Percentiles rank a stretch among this genome's conserved stretches.
Evolutionary conservation across 1,140 invertebrate species (phyloP).

Genomic region (Tetragnatha versicolor): DNA sequence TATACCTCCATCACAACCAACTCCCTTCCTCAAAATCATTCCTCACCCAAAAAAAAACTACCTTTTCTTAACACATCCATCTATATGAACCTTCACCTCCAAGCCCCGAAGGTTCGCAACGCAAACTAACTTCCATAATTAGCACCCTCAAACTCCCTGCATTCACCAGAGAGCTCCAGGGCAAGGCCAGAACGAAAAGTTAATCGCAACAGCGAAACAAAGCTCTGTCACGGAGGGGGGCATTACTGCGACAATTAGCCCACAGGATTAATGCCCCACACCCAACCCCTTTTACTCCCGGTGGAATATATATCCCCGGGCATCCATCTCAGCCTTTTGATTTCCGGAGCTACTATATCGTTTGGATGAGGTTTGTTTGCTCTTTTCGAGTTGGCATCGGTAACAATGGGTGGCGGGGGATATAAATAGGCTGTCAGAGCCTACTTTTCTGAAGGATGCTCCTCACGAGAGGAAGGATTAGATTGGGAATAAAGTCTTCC

Average conservation of each 20-base stretch:
- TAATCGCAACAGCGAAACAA: conserved; percentile 1
- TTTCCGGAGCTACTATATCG: not conserved
- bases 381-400: not conserved
- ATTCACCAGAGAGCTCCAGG: not conserved
- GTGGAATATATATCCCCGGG: not conserved
- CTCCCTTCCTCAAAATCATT: no score
- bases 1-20: no score
- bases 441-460: not conserved
- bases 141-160: not conserved
- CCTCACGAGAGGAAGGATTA: no score
- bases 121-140: not conserved
- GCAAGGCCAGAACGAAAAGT: not conserved
- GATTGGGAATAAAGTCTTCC: no score
- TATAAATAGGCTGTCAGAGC: not conserved
- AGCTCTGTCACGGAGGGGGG: conserved; percentile 3
- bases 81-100: no score
- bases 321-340: not conserved
- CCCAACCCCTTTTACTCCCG: not conserved
- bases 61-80: no score
- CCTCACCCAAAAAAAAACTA: no score
- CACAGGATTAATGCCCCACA: not conserved
- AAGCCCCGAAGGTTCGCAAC: no score
- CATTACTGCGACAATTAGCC: conserved; percentile 18
- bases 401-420: not conserved
- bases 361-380: not conserved